Percentiles rank a stretch among this genome's conserved stretches.
Evolutionary conservation across 2,888 invertebrate genomes (phyloP).

Genomic region (Helobdella robusta): DNA sequence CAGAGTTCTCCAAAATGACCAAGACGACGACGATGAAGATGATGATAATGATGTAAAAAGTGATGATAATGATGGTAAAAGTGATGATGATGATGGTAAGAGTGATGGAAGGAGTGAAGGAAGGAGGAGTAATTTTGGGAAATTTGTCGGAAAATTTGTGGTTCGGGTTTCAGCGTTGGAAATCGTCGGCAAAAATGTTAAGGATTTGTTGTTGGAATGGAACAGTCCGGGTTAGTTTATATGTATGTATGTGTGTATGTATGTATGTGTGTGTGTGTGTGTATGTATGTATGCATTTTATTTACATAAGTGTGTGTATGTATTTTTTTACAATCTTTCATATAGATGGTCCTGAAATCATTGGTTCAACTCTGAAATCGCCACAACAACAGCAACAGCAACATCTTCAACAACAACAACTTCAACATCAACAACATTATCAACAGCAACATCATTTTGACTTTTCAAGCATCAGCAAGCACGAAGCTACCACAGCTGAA

Average conservation of each 20-base stretch:
- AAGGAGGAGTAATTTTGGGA: too few relatives aligned
- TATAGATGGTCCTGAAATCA: too few relatives aligned
- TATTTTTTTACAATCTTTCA: too few relatives aligned
- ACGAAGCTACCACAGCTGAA: constrained; percentile 85
- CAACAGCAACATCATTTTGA: constrained; percentile 12
- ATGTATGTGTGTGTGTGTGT: constrained; percentile 15
- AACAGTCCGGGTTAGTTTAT: constrained; percentile 60
- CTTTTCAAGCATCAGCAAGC: too few relatives aligned
- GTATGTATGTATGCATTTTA: constrained; percentile 20
- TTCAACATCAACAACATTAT: constrained; percentile 17
- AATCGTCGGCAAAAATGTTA: constrained; percentile 73
- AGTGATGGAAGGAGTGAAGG: too few relatives aligned
- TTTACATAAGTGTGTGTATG: constrained; percentile 14
- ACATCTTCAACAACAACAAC: constrained; percentile 7
- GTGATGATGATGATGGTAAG: too few relatives aligned
- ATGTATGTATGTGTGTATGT: constrained; percentile 12
- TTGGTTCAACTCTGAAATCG: too few relatives aligned
- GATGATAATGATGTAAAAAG: too few relatives aligned
- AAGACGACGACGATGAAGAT: too few relatives aligned
- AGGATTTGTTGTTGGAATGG: constrained; percentile 81
- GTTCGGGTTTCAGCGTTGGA: constrained; percentile 91
- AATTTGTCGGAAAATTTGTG: too few relatives aligned
- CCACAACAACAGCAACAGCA: constrained; percentile 16
- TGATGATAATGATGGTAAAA: too few relatives aligned
- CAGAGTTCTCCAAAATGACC: constrained; percentile 78